Evolutionary conservation across 2,888 invertebrate species (phyloP).

Genomic region (Apomyelois bistriatella): DNA sequence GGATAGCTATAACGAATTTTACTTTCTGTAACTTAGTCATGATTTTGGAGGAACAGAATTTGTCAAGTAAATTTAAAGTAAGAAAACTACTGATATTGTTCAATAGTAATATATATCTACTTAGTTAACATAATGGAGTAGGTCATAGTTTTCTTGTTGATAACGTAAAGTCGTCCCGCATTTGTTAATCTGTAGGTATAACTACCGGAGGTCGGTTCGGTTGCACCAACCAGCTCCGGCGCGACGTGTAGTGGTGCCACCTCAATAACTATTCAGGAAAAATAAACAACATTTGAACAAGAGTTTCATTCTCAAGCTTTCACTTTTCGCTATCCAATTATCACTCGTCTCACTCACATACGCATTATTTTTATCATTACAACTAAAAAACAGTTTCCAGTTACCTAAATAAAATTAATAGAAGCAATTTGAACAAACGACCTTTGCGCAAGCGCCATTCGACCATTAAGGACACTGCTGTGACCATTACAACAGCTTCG

Average conservation of each 20-base stretch:
- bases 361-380: constrained; percentile 26
- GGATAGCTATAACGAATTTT: neutral
- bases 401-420: constrained; percentile 43
- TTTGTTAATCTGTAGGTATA: neutral
- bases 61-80: constrained; percentile 4
- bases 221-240: neutral
- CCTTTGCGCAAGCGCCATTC: constrained; percentile 61
- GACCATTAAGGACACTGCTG: constrained; percentile 61
- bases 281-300: constrained; percentile 29
- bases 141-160: constrained; percentile 7
- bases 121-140: constrained; percentile 4
- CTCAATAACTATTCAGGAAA: constrained; percentile 21
- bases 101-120: constrained; percentile 2
- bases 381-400: constrained; percentile 33
- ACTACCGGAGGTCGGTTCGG: constrained; percentile 7
- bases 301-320: constrained; percentile 45
- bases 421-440: constrained; percentile 53
- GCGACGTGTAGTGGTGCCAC: too few species aligned
- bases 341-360: constrained; percentile 16
- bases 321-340: constrained; percentile 40
- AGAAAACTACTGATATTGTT: constrained; percentile 12
- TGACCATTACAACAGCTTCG: constrained; percentile 49
- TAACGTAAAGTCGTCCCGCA: constrained; percentile 8
- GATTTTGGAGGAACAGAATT: neutral
- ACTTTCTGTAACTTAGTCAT: neutral